A percentile compares a stretch with the other conserved stretches of the same genome.
These are phyloP conservation scores for Regulus satrapa DNA, from an alignment of 2,113 vertebrate genomes.

Conservation along the genomic window DNA sequence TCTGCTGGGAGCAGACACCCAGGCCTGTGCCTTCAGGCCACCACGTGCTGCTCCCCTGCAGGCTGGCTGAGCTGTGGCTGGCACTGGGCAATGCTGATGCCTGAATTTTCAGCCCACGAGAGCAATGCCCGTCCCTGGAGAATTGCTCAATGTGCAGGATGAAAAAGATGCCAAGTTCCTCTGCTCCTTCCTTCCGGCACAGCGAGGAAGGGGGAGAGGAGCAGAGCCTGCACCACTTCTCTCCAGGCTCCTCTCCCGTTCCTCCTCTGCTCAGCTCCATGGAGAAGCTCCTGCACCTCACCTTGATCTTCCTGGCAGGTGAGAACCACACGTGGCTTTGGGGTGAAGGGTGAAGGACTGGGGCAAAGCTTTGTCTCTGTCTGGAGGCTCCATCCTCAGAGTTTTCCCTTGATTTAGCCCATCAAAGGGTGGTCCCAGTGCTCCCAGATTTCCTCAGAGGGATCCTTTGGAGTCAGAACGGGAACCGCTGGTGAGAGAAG, in stretches of 20 bases:
- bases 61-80: not conserved
- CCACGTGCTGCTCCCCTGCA: not conserved
- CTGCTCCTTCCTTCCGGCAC: constrained; percentile 18
- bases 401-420: not conserved
- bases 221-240: not conserved
- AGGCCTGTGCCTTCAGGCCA: not conserved
- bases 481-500: not conserved
- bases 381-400: not conserved
- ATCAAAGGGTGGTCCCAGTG: not conserved
- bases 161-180: constrained; percentile 54
- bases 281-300: constrained; percentile 3
- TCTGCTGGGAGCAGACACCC: not conserved
- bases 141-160: constrained; percentile 62
- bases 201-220: not conserved
- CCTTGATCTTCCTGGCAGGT: constrained; percentile 47
- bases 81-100: constrained; percentile 27
- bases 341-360: not conserved
- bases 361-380: not conserved
- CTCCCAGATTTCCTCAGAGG: not conserved
- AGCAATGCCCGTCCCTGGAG: not conserved
- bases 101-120: not conserved
- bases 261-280: not conserved
- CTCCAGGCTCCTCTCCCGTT: not conserved
- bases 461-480: not conserved
- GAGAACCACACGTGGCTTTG: not conserved